These are phyloP conservation scores for Ochotona princeps DNA, from an alignment of 2,113 vertebrate genomes.

Conservation along the genomic window DNA sequence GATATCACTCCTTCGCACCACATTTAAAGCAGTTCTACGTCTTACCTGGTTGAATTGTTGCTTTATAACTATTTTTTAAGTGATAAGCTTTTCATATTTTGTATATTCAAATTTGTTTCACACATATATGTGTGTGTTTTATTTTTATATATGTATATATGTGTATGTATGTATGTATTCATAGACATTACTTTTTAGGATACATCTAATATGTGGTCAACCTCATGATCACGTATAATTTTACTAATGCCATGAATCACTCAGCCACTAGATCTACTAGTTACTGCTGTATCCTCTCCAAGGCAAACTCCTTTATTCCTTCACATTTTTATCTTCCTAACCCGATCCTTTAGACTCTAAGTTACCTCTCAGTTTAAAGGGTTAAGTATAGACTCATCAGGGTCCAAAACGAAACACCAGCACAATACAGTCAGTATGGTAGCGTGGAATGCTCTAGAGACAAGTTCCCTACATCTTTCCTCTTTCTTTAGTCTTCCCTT, in stretches of 20 bases:
- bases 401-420: neutral
- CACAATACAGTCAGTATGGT: neutral
- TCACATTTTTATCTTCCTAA: neutral
- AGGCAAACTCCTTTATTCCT: neutral
- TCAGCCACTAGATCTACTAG: neutral
- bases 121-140: too few relatives aligned
- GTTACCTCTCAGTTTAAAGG: neutral
- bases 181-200: neutral
- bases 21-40: constrained; percentile 54
- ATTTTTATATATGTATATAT: too few relatives aligned
- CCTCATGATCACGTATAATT: neutral
- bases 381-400: neutral
- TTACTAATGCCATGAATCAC: neutral
- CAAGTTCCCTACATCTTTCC: fast-evolving
- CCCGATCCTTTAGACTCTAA: neutral
- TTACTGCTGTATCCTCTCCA: neutral
- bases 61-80: constrained; percentile 26
- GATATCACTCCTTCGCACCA: neutral
- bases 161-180: too few relatives aligned
- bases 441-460: neutral
- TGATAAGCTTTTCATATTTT: neutral
- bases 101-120: neutral
- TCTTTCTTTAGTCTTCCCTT: neutral
- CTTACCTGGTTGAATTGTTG: neutral
- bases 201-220: neutral